phyloP scores from a whole-genome alignment of 2,888 invertebrate species.

The Andrena fulva region DNA sequence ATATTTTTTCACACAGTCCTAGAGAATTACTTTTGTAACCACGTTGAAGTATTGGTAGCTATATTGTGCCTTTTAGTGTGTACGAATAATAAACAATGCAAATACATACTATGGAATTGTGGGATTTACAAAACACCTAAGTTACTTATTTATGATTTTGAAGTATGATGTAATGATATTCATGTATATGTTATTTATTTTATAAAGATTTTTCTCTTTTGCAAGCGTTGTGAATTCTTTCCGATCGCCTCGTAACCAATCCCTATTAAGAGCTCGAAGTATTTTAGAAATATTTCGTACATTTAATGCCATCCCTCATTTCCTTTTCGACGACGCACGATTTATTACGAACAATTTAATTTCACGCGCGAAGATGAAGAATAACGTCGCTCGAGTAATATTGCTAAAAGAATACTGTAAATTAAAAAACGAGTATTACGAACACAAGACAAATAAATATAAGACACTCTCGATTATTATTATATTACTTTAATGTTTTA shows the following conservation, averaged over 20 bases:
- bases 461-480: constrained; percentile 17
- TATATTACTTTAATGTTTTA: constrained; percentile 25
- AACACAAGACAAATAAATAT: not conserved
- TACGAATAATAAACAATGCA: constrained; percentile 81
- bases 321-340: too few relatives aligned
- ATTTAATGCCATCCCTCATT: not conserved
- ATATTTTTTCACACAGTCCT: constrained; percentile 71
- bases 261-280: not conserved
- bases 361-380: not conserved
- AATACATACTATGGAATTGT: constrained; percentile 82
- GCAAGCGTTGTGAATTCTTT: constrained; percentile 61
- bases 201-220: constrained; percentile 82
- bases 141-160: constrained; percentile 80
- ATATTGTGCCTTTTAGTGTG: constrained; percentile 84
- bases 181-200: constrained; percentile 83
- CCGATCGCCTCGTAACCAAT: not conserved
- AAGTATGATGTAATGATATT: constrained; percentile 79
- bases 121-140: constrained; percentile 78
- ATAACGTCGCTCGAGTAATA: not conserved
- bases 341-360: not conserved
- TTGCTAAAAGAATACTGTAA: not conserved
- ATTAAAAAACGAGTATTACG: not conserved
- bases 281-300: not conserved
- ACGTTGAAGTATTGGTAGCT: constrained; percentile 83
- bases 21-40: constrained; percentile 80